Conservation (phyloP, 2,797 vertebrate species). For the Scyliorhinus canicula region DNA sequence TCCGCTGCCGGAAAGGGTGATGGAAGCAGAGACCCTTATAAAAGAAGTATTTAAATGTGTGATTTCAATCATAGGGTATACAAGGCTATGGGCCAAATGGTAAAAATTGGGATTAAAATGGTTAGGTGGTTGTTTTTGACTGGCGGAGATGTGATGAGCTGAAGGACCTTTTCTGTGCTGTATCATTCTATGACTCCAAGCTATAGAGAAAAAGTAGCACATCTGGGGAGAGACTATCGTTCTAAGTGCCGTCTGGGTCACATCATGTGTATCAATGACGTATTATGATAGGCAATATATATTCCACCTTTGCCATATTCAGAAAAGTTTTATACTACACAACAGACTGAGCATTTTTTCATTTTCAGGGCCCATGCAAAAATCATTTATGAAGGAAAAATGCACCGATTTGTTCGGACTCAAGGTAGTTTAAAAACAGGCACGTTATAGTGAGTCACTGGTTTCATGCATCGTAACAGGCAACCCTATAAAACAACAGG, state of each 20-base stretch:
- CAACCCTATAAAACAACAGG: constrained; percentile 10
- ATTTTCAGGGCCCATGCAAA: background rate
- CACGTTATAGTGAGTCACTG: background rate
- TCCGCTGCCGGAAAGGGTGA: too few relatives aligned
- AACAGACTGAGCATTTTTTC: background rate
- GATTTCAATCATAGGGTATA: too few relatives aligned
- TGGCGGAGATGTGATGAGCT: too few relatives aligned
- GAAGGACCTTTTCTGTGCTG: too few relatives aligned
- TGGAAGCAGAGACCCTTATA: too few relatives aligned
- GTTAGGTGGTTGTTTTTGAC: too few relatives aligned
- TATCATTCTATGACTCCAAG: too few relatives aligned
- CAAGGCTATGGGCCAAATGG: too few relatives aligned
- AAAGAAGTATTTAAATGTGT: too few relatives aligned
- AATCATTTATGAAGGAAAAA: background rate
- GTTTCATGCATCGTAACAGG: background rate
- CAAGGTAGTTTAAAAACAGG: background rate
- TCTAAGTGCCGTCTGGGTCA: background rate
- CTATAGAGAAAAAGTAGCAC: background rate
- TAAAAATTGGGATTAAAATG: too few relatives aligned
- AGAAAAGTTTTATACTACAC: background rate
- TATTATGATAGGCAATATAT: background rate
- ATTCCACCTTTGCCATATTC: background rate
- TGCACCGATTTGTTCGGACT: background rate
- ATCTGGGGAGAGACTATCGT: background rate
- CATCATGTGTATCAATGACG: background rate